Base-by-base conservation (phyloP, 1,140 invertebrate species). In the Zelostemma sp. region DNA sequence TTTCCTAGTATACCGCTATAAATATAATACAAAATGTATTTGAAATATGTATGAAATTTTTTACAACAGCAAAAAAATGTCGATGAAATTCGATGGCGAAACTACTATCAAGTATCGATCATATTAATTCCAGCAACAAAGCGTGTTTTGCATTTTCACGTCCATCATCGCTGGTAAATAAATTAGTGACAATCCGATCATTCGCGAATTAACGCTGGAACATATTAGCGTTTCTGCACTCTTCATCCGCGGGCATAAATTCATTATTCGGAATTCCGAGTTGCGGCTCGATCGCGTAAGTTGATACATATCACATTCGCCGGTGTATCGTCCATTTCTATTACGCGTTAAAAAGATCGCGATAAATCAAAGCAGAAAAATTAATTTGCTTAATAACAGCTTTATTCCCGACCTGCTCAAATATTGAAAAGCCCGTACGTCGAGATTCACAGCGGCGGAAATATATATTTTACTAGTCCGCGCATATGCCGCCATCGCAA, bases 401-500 rank as follows among this genome's bases (percentile, higher is more conserved):
- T 6, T 31, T 12, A 33, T 53, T 67, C 43, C 43, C 48, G 35
- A 60, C 33, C 46, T 48, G 57, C 47, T 57, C 53, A 19, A 53
- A 56, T 56, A 61, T 61, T 60, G 65, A 53, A 61, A 68, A 68
- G 55, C 46, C 60, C 64, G 50, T 67, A 38, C 51, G n/a, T n/a
- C 14, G 35, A 25, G 38, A 56, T 56, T 53, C 59, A 61, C 57
- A 68, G 53, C 51, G 64, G 59, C 56, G 60, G 64, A 56, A 56
- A 67, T 67, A 67, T 60, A 60, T 67, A 67, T 60, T 66, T 66
- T 60, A 66, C 56, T 59, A 51, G 56, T 67, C 56, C 25, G 51
- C 64, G 56, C 57, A 67, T 67, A 56, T 67, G 64, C 53, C 51
- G 45, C 53, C 46, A 25, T 49, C 4, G 57, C 64, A 67, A 60